Conservation (phyloP, 2,888 invertebrate genomes). For the Macrosiphum euphorbiae region DNA sequence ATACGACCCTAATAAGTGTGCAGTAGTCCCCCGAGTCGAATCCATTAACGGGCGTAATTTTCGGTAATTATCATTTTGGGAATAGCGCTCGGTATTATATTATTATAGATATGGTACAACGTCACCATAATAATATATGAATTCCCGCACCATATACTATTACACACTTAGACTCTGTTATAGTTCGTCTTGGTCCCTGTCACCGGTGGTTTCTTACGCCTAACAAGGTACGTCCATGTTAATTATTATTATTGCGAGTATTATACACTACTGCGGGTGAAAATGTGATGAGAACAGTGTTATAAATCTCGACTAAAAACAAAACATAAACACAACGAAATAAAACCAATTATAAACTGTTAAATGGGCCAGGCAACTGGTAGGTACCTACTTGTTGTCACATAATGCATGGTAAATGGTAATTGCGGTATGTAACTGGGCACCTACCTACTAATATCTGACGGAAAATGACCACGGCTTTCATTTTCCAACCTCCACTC, state of each 20-base stretch:
- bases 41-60: constrained; percentile 31
- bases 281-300: neutral
- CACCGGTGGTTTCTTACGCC: neutral
- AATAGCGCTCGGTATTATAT: neutral
- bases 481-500: neutral
- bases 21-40: constrained; percentile 23
- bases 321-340: neutral
- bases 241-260: neutral
- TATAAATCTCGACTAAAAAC: neutral
- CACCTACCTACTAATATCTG: neutral
- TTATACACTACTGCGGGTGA: neutral
- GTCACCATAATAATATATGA: neutral
- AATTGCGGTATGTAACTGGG: neutral
- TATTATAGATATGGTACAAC: neutral
- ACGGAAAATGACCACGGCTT: neutral
- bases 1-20: neutral
- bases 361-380: neutral
- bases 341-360: neutral
- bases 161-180: neutral
- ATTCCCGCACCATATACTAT: neutral
- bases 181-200: neutral
- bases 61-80: constrained; percentile 27
- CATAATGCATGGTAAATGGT: neutral
- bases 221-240: neutral
- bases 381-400: neutral